Evolutionary conservation across 2,888 invertebrate species (phyloP), one percentile per base, ranked within the genome.

Genomic region (Hecatera dysodea): DNA sequence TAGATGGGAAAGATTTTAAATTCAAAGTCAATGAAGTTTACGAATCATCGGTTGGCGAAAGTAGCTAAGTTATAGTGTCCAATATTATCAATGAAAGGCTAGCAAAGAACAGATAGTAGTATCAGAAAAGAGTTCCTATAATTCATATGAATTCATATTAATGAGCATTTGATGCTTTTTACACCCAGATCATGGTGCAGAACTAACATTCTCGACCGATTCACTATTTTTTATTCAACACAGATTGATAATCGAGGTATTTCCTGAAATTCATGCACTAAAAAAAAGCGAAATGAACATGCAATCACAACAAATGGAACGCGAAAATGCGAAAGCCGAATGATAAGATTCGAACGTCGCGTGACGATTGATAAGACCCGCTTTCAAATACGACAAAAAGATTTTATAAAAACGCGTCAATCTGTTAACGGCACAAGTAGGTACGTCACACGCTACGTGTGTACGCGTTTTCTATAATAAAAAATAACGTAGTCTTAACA

Each of bases 401-500:
- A 19, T 59, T 74, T 69, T 33, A 71, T n/a, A 80, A 67, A 76
- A 85, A 78, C 56, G 50, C 62, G 59, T 67, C 68, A 83, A 78
- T 73, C 61, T 78, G 63, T 67, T 82, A 85, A 81, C 82, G 75
- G 79, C 78, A 76, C 71, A 56, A 55, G 67, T 72, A 56, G 57
- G 67, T 72, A 82, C 73, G 84, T 78, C 80, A 84, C 81, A 78
- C 48, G 74, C 81, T 89, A 90, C 90, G 89, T 90, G n/a, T n/a
- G n/a, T n/a, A n/a, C n/a, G 91, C 85, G 85, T 83, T 86, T 79
- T 82, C 81, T 84, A 87, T 83, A 86, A 87, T 90, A 91, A 92
- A 92, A 87, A 88, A 84, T 84, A 90, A 86, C 89, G 88, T 88
- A 86, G 87, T 86, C 90, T 88, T 86, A 89, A 89, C 88, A 90